phyloP scores from a whole-genome alignment of 2,113 vertebrate species.

The Tragelaphus buxtoni region DNA sequence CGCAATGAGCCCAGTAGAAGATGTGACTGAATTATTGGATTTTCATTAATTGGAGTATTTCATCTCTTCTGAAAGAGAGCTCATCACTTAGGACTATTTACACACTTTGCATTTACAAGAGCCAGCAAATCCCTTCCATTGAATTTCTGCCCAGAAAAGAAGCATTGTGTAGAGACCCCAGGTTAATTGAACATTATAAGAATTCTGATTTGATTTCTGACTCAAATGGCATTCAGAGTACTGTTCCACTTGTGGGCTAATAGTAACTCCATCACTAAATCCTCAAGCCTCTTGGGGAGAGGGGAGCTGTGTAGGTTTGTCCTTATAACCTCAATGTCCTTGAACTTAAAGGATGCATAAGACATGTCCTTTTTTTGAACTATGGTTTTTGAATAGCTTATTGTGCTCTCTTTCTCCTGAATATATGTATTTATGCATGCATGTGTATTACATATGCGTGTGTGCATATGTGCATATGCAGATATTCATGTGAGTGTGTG shows the following conservation, averaged over 20 bases:
- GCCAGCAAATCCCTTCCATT: slow-evolving; percentile 1
- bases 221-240: neutral
- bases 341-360: fast-evolving
- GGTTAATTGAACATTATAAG: slow-evolving; percentile 27
- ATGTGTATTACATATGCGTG: neutral
- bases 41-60: slow-evolving; percentile 23
- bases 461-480: neutral
- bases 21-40: neutral
- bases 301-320: neutral
- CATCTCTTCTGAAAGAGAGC: neutral
- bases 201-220: slow-evolving; percentile 12
- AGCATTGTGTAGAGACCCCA: neutral
- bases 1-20: neutral
- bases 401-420: neutral
- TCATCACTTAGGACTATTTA: neutral
- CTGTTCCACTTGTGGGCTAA: neutral
- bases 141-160: slow-evolving; percentile 30
- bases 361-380: too few relatives aligned
- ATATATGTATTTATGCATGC: fast-evolving
- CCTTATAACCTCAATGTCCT: fast-evolving
- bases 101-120: slow-evolving; percentile 2
- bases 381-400: neutral
- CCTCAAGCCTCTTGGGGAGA: neutral
- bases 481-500: neutral
- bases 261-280: neutral